Evolutionary conservation across 1,140 invertebrate genomes (phyloP), one percentile per base, ranked within the genome.

Genomic region (Leptonema lineaticorne): DNA sequence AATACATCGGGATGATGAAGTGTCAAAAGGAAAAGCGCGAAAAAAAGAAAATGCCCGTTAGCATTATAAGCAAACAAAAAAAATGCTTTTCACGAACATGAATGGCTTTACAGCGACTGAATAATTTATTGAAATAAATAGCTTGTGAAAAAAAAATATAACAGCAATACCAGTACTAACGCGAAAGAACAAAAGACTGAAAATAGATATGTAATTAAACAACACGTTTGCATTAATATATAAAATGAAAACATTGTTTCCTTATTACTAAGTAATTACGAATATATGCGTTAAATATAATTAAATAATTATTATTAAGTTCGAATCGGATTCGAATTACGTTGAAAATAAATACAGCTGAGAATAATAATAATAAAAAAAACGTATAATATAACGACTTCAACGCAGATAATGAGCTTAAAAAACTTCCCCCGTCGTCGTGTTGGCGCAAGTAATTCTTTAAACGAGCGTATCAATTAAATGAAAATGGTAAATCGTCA

Each of bases 1-100:
- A 53, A 53, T 26, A 53, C 50, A 53, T 53, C 50, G 50, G 50
- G 50, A 53, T 53, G 50, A 53, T 53, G 50, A 53, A 53, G 50
- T 53, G 50, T 53, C 50, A 53, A 53, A 53, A 53, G 50, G 22
- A 24, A 53, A 24, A 20, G 50, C 20, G 50, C 50, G 22, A 53
- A 53, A 53, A n/a, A 53, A 26, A 24, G 22, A 53, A 53, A 53
- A 53, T 53, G 50, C 20, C 50, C 50, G 22, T 53, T 53, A 26
- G 50, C 50, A 53, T 53, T 53, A 53, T 26, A 24, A 24, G 50
- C 37, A 45, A 26, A 53, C 50, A 53, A 53, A 53, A 53, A 53
- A 53, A 53, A 26, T 53, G 22, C 22, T 48, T 48, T 48, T 48
- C 16, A 20, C 3, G 46, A 20, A 48, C 14, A 26, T 53, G 46